Conservation (phyloP, 2,113 vertebrate genomes). For the Grallaria varia region DNA sequence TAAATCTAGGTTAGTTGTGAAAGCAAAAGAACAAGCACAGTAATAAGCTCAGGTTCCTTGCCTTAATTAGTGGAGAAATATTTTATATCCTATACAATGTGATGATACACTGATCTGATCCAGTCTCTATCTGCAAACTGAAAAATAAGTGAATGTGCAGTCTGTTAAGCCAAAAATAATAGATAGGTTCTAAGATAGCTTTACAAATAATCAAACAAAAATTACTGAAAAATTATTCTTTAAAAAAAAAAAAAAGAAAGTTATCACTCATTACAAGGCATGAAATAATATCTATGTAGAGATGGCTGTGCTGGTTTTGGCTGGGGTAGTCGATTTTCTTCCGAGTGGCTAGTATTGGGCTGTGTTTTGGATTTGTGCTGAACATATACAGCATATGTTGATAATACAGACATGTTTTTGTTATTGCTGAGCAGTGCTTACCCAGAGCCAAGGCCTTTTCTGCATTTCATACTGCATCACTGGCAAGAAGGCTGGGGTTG, state of each 20-base stretch:
- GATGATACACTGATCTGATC: background rate
- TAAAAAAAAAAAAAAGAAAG: background rate
- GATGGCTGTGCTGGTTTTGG: background rate
- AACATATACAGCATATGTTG: background rate
- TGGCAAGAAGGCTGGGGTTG: background rate
- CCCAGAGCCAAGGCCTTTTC: background rate
- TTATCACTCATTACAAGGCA: background rate
- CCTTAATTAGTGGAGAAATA: background rate
- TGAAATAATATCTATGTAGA: background rate
- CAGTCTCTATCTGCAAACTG: background rate
- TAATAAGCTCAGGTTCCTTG: background rate
- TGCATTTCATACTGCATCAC: background rate
- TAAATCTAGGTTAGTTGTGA: background rate
- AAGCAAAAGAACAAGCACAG: background rate
- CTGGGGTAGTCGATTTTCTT: background rate
- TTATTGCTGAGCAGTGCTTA: background rate
- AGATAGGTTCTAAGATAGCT: background rate
- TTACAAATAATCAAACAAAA: background rate
- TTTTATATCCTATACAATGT: background rate
- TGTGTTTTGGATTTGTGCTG: background rate
- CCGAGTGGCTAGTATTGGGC: background rate
- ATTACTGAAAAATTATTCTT: background rate
- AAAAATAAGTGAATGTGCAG: background rate
- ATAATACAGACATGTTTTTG: background rate
- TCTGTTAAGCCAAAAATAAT: background rate